Conservation (phyloP, 1,140 invertebrate genomes). For the Conopomorpha cramerella region DNA sequence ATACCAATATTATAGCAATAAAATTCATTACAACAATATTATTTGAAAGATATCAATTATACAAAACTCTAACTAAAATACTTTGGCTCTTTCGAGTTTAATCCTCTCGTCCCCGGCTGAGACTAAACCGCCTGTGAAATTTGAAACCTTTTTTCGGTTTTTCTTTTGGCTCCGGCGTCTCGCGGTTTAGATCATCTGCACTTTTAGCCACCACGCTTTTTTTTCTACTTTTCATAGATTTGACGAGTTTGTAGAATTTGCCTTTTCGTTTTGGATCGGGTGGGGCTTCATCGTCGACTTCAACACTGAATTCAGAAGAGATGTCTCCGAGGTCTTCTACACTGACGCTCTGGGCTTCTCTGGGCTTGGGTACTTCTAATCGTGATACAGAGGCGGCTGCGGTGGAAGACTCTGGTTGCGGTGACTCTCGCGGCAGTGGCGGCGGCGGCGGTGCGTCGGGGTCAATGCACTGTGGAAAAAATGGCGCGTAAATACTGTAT, state of each 20-base stretch:
- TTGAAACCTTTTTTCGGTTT: conserved; percentile 43
- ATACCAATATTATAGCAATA: no score
- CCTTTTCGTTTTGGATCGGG: conserved; percentile 43
- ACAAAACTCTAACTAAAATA: conserved; percentile 5
- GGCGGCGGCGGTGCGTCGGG: conserved; percentile 38
- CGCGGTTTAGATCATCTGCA: conserved; percentile 35
- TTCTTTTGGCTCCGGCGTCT: conserved; percentile 33
- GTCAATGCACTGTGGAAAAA: conserved; percentile 46
- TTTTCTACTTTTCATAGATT: conserved; percentile 49
- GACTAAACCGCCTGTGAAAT: conserved; percentile 46
- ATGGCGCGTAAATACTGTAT: no score
- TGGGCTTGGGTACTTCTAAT: conserved; percentile 24
- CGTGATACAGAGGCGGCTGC: conserved; percentile 40
- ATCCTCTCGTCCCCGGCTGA: conserved; percentile 43
- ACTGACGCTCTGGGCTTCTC: conserved; percentile 35
- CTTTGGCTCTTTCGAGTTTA: conserved; percentile 11
- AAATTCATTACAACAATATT: no score
- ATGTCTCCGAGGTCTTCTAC: conserved; percentile 50
- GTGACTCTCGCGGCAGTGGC: conserved; percentile 31
- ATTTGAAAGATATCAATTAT: no score
- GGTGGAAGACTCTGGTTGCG: no score
- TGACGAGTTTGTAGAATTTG: conserved; percentile 46
- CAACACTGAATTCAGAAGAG: conserved; percentile 52
- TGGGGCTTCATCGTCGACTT: conserved; percentile 34
- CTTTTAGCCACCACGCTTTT: conserved; percentile 48